Evolutionary conservation across 2,113 vertebrate species (phyloP).

Genomic region (Acanthochromis polyacanthus): DNA sequence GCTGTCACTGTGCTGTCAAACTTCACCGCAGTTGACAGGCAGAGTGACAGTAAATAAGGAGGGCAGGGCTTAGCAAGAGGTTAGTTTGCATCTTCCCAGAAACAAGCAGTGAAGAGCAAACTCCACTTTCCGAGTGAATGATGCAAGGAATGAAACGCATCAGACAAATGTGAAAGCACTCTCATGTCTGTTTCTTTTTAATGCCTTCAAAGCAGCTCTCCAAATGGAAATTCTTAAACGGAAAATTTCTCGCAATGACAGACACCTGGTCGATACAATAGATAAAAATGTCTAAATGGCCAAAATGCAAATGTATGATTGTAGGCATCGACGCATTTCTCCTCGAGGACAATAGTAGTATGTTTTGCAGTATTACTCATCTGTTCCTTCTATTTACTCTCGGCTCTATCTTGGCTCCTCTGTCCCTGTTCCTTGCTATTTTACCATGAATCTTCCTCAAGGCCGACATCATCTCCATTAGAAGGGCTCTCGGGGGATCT

Average conservation of each 20-base stretch:
- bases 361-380: conserved; percentile 31
- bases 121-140: conserved; percentile 9
- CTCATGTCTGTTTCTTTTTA: not conserved
- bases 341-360: conserved; percentile 5
- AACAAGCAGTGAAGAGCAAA: not conserved
- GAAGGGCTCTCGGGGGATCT: conserved; percentile 30
- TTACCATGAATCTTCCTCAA: conserved; percentile 39
- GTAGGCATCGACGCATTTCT: conserved; percentile 5
- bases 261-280: conserved; percentile 19
- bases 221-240: conserved; percentile 22
- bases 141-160: conserved; percentile 20
- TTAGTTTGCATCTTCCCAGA: conserved; percentile 9
- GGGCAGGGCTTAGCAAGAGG: not conserved
- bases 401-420: conserved; percentile 8
- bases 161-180: conserved; percentile 11
- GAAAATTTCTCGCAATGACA: conserved; percentile 11
- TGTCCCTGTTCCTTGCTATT: conserved; percentile 15
- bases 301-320: conserved; percentile 20
- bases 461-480: conserved; percentile 41
- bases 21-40: not conserved
- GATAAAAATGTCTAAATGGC: conserved; percentile 6
- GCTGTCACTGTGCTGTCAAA: not conserved
- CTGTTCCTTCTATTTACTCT: conserved; percentile 23
- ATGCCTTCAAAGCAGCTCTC: conserved; percentile 16
- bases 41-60: not conserved